These are phyloP conservation scores for Tipula unca DNA, from an alignment of 2,888 invertebrate species.

Conservation along the genomic window DNA sequence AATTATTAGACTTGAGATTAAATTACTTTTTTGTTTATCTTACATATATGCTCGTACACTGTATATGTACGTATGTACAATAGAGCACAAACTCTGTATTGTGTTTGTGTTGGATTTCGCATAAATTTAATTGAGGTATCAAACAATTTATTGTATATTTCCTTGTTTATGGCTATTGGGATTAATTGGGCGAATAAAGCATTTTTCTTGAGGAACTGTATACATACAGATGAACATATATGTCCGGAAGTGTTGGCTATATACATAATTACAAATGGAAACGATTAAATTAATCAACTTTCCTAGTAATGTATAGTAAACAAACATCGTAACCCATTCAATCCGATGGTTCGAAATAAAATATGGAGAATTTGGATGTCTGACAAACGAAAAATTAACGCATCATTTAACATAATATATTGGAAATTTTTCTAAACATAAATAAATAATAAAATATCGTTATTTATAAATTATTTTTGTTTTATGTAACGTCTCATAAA, in stretches of 20 bases:
- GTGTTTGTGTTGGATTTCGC: neutral
- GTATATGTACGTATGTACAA: too few relatives aligned
- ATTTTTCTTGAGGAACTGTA: neutral
- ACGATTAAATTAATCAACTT: neutral
- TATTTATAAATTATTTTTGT: neutral
- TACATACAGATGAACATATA: too few relatives aligned
- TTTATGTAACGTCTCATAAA: neutral
- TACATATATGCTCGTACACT: neutral
- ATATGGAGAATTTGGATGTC: neutral
- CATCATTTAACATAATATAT: neutral
- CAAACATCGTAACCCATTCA: neutral
- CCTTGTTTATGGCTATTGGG: neutral
- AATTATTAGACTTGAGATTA: slow-evolving; percentile 2
- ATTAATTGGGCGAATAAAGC: neutral
- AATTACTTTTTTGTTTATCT: neutral
- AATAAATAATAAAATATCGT: neutral
- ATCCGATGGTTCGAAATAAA: neutral
- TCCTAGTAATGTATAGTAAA: neutral
- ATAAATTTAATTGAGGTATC: neutral
- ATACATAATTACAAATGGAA: neutral
- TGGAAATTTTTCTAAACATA: neutral
- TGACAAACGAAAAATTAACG: neutral
- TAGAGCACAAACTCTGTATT: neutral
- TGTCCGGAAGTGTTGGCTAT: neutral
- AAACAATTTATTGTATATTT: neutral